Conservation (phyloP, 2,797 vertebrate genomes). For the Sebastes taczanowskii region DNA sequence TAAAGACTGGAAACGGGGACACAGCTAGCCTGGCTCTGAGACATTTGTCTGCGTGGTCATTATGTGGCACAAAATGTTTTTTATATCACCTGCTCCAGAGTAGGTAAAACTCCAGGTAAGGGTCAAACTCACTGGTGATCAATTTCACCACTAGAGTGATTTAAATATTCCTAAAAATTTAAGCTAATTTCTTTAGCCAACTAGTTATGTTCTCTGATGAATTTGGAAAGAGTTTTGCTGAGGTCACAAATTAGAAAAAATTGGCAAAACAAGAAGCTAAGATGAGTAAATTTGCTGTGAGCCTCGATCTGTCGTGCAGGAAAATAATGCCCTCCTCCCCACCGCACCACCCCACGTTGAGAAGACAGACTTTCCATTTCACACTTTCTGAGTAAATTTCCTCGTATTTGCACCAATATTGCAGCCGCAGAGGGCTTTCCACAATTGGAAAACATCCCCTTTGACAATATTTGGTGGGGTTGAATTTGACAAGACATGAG, state of each 20-base stretch:
- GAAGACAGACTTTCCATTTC: conserved; percentile 14
- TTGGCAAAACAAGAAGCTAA: not conserved
- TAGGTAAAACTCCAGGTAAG: not conserved
- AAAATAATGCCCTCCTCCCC: not conserved
- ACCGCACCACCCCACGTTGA: not conserved
- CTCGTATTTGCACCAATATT: no score
- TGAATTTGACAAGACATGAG: not conserved
- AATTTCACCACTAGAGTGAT: not conserved
- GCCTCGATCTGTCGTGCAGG: not conserved
- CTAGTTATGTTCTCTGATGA: not conserved
- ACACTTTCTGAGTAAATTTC: conserved; percentile 19
- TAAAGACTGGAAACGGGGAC: not conserved
- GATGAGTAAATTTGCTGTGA: not conserved
- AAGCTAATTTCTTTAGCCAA: not conserved
- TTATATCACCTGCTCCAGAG: no score
- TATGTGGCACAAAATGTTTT: no score
- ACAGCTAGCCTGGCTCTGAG: not conserved
- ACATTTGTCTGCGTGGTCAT: not conserved
- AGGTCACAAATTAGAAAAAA: not conserved
- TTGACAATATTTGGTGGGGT: not conserved
- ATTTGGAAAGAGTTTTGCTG: not conserved
- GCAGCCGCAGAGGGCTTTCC: not conserved
- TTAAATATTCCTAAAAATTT: not conserved
- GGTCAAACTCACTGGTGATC: not conserved
- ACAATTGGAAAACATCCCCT: no score